phyloP scores from a whole-genome alignment of 2,888 invertebrate species.

The Archips xylosteana region DNA sequence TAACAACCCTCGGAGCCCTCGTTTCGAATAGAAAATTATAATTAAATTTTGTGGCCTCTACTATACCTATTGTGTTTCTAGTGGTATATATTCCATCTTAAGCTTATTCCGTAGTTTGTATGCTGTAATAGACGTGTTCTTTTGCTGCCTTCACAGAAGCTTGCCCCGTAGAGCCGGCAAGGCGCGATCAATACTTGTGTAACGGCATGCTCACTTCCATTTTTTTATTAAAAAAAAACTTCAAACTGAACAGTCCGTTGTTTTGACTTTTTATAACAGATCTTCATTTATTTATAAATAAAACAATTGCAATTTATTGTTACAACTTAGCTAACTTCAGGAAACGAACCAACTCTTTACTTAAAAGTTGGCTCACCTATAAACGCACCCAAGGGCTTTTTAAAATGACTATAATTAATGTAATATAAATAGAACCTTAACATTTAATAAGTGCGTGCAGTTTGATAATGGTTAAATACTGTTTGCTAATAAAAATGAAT shows the following conservation, averaged over 20 bases:
- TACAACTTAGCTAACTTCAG: too few species aligned
- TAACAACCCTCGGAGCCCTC: not conserved
- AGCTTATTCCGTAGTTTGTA: not conserved
- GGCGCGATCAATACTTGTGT: not conserved
- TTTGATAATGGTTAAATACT: slow-evolving; percentile 53
- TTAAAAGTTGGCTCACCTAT: too few species aligned
- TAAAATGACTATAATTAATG: too few species aligned
- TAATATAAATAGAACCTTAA: too few species aligned
- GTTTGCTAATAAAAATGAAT: slow-evolving; percentile 62
- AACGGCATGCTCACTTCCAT: not conserved
- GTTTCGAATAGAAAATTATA: too few species aligned
- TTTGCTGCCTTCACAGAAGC: not conserved
- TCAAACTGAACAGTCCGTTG: not conserved
- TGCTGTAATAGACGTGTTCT: not conserved
- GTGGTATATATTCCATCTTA: not conserved
- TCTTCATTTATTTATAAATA: not conserved
- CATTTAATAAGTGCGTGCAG: not conserved
- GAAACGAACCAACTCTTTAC: too few species aligned
- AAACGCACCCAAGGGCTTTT: too few species aligned
- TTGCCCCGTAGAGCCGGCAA: not conserved
- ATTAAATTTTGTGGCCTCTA: not conserved
- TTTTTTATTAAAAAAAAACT: not conserved
- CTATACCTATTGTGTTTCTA: not conserved
- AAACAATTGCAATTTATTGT: too few species aligned
- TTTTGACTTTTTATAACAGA: not conserved